A percentile compares a stretch with the other conserved stretches of the same genome.
These are phyloP conservation scores for Falco columbarius DNA, from an alignment of 2,797 vertebrate genomes.

Conservation along the genomic window DNA sequence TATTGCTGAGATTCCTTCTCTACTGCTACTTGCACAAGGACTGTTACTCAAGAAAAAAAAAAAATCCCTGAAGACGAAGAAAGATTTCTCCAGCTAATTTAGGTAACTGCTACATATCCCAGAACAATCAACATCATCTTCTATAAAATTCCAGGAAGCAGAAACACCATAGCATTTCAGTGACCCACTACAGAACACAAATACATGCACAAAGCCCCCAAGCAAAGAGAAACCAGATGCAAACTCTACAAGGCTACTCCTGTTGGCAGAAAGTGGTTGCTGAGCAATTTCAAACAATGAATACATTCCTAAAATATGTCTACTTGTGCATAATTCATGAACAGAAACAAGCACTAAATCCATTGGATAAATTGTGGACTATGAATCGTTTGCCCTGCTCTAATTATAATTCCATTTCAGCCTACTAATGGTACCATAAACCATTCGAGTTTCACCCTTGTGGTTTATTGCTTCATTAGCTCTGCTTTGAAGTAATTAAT, in stretches of 20 bases:
- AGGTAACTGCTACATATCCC: background rate
- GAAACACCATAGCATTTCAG: background rate
- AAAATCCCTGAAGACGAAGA: background rate
- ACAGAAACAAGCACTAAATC: conserved; percentile 70
- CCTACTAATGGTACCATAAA: conserved; percentile 59
- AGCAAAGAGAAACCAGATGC: conserved; percentile 17
- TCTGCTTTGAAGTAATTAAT: conserved; percentile 65
- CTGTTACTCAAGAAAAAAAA: background rate
- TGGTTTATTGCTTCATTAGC: conserved; percentile 50
- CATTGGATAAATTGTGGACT: conserved; percentile 67
- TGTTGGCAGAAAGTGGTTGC: conserved; percentile 26
- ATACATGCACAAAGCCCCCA: background rate
- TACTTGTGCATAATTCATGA: conserved; percentile 66
- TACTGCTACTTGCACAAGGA: background rate
- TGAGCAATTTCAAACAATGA: conserved; percentile 56
- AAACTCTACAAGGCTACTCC: background rate
- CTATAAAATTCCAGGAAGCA: background rate
- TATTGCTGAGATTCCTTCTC: background rate
- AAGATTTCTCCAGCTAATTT: background rate
- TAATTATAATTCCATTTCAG: conserved; percentile 68
- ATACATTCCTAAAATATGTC: conserved; percentile 58
- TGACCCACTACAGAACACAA: background rate
- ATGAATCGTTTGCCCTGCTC: conserved; percentile 50
- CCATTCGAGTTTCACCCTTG: conserved; percentile 38
- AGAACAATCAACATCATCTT: background rate